A percentile compares a stretch with the other conserved stretches of the same genome.
Evolutionary conservation across 2,888 invertebrate genomes (phyloP).

Genomic region (Hipparchia semele): DNA sequence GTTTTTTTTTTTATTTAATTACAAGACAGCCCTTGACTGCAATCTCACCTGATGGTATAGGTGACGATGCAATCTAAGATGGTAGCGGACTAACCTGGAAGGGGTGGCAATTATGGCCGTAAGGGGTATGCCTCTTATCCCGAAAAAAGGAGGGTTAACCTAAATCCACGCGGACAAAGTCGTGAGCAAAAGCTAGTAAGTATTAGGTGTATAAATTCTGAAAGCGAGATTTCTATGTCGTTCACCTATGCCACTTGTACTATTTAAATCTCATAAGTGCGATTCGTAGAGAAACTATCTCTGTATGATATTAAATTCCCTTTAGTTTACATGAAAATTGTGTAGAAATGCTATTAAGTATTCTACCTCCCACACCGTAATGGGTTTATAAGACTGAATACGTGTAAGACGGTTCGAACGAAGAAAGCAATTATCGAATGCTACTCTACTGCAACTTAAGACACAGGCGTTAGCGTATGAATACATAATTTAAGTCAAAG

Average conservation of each 20-base stretch:
- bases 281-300: slow-evolving; percentile 12
- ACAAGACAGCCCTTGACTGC: too few relatives aligned
- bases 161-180: too few relatives aligned
- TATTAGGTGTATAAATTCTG: too few relatives aligned
- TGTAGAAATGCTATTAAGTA: slow-evolving; percentile 41
- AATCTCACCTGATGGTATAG: too few relatives aligned
- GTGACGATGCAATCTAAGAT: too few relatives aligned
- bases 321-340: slow-evolving; percentile 39
- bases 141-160: too few relatives aligned
- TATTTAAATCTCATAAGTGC: slow-evolving; percentile 4
- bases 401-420: slow-evolving; percentile 50
- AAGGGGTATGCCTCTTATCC: too few relatives aligned
- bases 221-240: too few relatives aligned
- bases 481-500: background rate
- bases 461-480: slow-evolving; percentile 23
- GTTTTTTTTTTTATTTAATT: too few relatives aligned
- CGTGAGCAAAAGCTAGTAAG: too few relatives aligned
- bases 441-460: slow-evolving; percentile 42
- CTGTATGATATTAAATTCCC: slow-evolving; percentile 28
- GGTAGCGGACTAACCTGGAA: too few relatives aligned
- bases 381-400: slow-evolving; percentile 55
- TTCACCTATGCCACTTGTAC: background rate
- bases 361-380: slow-evolving; percentile 50
- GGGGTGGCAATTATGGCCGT: too few relatives aligned
- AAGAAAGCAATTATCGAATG: slow-evolving; percentile 62